Percentiles rank a stretch among this genome's conserved stretches.
phyloP scores from a whole-genome alignment of 2,113 vertebrate genomes.

The Probosciger aterrimus region DNA sequence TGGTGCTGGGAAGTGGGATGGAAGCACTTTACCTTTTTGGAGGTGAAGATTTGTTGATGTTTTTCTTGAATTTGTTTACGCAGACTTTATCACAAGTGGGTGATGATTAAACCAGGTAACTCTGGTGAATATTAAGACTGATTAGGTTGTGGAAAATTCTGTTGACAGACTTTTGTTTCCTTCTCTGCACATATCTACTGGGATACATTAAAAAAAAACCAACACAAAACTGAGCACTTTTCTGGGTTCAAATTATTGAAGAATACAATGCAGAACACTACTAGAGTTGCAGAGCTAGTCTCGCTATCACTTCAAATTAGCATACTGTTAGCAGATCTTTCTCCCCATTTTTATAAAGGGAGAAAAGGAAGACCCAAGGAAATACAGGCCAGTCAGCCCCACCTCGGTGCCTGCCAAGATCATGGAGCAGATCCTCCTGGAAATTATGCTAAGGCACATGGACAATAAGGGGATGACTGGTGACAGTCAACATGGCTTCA shows the following conservation, averaged over 20 bases:
- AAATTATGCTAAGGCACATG: not conserved
- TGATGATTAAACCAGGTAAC: conserved; percentile 21
- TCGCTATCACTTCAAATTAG: not conserved
- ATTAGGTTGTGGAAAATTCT: not conserved
- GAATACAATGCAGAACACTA: not conserved
- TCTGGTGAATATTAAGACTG: conserved; percentile 1
- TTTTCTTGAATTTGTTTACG: not conserved
- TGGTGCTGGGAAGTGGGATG: fast-evolving
- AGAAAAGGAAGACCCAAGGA: not conserved
- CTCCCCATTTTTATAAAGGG: not conserved
- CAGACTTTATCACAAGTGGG: not conserved
- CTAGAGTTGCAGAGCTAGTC: not conserved
- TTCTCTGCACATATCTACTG: not conserved
- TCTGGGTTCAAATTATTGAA: not conserved
- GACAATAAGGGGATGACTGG: not conserved
- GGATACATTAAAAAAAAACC: not conserved
- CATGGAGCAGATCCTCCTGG: not conserved
- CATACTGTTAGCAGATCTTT: not conserved
- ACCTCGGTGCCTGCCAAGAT: not conserved
- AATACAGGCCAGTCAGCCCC: not conserved
- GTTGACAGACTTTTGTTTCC: not conserved
- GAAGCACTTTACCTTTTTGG: not conserved
- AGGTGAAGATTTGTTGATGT: conserved; percentile 23
- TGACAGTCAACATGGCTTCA: not conserved
- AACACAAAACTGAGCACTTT: not conserved